Base-by-base conservation (phyloP, 2,888 invertebrate species). In the Lypha dubia region DNA sequence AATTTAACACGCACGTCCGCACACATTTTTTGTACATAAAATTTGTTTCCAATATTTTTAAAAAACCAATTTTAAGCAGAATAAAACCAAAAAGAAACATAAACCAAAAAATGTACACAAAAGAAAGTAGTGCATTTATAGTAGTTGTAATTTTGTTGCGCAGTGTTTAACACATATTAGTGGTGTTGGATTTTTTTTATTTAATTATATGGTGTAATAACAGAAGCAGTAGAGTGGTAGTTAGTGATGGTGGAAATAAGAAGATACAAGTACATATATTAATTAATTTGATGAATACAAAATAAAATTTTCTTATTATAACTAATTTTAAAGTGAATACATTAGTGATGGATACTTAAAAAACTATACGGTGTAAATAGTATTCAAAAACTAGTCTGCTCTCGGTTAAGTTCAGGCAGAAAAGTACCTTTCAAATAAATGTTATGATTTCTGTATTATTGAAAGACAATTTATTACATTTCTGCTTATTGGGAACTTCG, bases 161-260 rank as follows among this genome's bases (percentile, higher is more conserved):
- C 65, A 73, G 73, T 79, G 65, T 67, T 73, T 7, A 58, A 67
- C 65, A 58, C 49, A 79, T 28, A 68, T 70, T 51, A n/a, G 63
- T 73, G 6, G n/a, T 46, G 32, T 8, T 53, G 13, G 2, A n/a
- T 71, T 62, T 74, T 41, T 75, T 41, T 41, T 44, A 44, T 20
- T 44, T 20, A 53, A 60, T 41, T 46, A n/a, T 9, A 44, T 77
- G 77, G n/a, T 51, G 65, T 63, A 28, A 49, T 49, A 58, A 32
- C 28, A 38, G 58, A 17, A 56, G 35, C n/a, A 58, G 71, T 56
- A 24, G 49, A 56, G 56, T 65, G 8, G 46, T 17, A 22, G 51
- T 65, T 53, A 41, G 41, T 73, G 46, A n/a, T 56, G 46, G 62
- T 51, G 49, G 56, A 67, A 56, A 73, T 38, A 73, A 73, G 73